A percentile compares a stretch with the other conserved stretches of the same genome.
phyloP scores from a whole-genome alignment of 2,797 vertebrate genomes.

The Cottoperca gobio region DNA sequence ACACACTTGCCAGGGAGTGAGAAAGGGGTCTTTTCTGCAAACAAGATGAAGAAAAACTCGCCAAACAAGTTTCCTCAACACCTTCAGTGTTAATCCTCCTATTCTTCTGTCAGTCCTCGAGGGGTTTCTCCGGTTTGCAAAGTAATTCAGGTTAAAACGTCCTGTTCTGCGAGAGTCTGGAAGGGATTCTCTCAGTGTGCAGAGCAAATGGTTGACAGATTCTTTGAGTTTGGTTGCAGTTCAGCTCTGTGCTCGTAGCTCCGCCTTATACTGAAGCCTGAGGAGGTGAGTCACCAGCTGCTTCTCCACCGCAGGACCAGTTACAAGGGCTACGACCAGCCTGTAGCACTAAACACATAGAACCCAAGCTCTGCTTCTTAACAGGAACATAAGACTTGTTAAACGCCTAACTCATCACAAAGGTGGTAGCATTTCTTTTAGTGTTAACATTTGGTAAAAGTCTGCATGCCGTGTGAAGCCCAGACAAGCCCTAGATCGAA shows the following conservation, averaged over 20 bases:
- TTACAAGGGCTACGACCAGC: neutral
- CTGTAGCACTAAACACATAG: constrained; percentile 8
- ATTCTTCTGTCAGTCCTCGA: neutral
- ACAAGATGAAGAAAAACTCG: constrained; percentile 18
- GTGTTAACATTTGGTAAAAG: neutral
- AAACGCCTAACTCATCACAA: neutral
- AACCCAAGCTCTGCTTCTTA: neutral
- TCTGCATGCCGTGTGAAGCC: neutral
- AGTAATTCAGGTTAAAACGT: constrained; percentile 2
- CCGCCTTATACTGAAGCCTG: constrained; percentile 67
- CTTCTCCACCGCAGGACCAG: constrained; percentile 21
- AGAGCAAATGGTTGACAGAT: constrained; percentile 11
- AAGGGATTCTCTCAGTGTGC: constrained; percentile 33
- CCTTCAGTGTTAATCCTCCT: constrained; percentile 8
- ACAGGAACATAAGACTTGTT: neutral
- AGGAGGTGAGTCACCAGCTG: constrained; percentile 69
- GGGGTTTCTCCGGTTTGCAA: neutral
- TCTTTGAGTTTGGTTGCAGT: constrained; percentile 38
- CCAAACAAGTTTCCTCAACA: constrained; percentile 37
- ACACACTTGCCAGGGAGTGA: neutral
- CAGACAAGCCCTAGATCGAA: neutral
- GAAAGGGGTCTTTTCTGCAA: constrained; percentile 4
- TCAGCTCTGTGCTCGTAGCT: constrained; percentile 57
- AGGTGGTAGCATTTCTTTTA: neutral
- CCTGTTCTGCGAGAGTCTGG: constrained; percentile 34